These are phyloP conservation scores for Lepidothrix coronata DNA, from an alignment of 2,113 vertebrate species.

Conservation along the genomic window DNA sequence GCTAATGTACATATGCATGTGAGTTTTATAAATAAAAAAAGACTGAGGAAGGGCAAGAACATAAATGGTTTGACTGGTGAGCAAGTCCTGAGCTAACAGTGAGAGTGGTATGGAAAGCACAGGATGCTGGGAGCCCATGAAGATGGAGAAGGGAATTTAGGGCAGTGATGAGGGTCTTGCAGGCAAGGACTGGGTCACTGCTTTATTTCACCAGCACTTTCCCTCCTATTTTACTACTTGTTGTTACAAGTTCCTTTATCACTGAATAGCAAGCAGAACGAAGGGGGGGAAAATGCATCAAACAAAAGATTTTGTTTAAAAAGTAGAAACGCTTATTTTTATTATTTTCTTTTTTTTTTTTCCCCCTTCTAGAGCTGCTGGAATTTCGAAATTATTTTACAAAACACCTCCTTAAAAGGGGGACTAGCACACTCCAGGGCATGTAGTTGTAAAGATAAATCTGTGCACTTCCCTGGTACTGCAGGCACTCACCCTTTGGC, in stretches of 20 bases:
- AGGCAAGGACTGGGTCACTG: neutral
- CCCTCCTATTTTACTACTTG: neutral
- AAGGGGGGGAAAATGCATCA: neutral
- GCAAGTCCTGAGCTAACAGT: neutral
- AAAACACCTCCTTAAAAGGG: constrained; percentile 16
- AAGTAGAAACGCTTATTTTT: neutral
- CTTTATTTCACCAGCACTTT: neutral
- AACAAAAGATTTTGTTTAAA: constrained; percentile 17
- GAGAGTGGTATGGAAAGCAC: neutral
- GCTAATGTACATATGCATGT: no score
- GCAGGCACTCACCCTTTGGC: constrained; percentile 58
- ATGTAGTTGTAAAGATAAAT: constrained; percentile 68
- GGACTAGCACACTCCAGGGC: constrained; percentile 34
- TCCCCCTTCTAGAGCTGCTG: neutral
- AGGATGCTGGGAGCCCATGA: neutral
- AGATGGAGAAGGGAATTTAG: neutral
- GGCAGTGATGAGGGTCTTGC: neutral
- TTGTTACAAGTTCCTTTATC: neutral
- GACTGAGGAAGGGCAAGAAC: neutral
- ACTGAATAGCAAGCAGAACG: neutral
- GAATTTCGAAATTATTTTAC: constrained; percentile 37
- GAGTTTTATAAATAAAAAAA: neutral
- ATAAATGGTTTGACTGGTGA: neutral
- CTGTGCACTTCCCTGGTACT: constrained; percentile 48
- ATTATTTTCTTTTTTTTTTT: neutral